Evolutionary conservation across 2,888 invertebrate genomes (phyloP).

Genomic region (Adineta ricciae): DNA sequence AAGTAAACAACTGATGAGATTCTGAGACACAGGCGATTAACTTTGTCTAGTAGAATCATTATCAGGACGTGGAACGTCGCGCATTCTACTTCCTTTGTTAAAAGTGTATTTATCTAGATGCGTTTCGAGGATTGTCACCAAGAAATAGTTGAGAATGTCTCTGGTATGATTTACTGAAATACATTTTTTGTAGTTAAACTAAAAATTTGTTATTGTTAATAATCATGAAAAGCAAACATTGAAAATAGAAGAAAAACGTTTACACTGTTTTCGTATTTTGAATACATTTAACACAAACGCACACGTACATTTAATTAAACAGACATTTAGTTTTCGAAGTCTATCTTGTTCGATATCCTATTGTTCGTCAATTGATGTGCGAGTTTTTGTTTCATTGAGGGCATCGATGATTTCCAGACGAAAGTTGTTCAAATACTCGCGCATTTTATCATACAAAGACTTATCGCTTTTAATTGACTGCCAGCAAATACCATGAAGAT

Average conservation of each 20-base stretch:
- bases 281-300: neutral
- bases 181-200: neutral
- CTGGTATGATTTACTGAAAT: too few species aligned
- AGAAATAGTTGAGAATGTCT: too few species aligned
- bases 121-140: too few species aligned
- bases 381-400: neutral
- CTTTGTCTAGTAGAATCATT: too few species aligned
- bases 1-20: too few species aligned
- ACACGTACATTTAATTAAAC: neutral
- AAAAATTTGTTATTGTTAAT: neutral
- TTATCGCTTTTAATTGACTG: neutral
- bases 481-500: slow-evolving; percentile 19
- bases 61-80: too few species aligned
- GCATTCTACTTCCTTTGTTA: too few species aligned
- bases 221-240: neutral
- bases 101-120: too few species aligned
- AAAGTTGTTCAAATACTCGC: slow-evolving; percentile 12
- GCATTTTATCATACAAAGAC: slow-evolving; percentile 2
- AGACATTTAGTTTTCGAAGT: neutral
- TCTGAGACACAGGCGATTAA: too few species aligned
- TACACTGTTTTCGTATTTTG: neutral
- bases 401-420: slow-evolving; percentile 9
- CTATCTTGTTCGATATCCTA: neutral
- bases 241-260: neutral
- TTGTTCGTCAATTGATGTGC: neutral